Evolutionary conservation across 1,140 invertebrate genomes (phyloP).

Genomic region (Pinna nobilis): DNA sequence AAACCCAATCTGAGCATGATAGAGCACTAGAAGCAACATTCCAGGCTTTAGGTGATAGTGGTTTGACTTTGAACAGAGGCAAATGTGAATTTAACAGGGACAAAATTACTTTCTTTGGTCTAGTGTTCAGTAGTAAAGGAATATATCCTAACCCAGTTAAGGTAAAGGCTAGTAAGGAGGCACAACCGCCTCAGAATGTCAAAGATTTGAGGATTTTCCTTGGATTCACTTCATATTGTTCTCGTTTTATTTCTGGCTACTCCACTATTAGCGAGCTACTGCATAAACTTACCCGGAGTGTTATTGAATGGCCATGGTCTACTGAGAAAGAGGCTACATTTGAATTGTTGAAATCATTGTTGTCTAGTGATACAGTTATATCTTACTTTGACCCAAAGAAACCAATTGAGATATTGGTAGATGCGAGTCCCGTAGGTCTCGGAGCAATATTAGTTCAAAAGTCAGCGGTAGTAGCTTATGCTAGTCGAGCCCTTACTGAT

Average conservation of each 20-base stretch:
- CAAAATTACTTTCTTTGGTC: conserved; percentile 53
- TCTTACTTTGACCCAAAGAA: too few species aligned
- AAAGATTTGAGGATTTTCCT: conserved; percentile 44
- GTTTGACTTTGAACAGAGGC: conserved; percentile 48
- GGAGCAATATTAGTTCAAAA: too few species aligned
- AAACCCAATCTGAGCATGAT: conserved; percentile 49
- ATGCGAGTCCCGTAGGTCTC: too few species aligned
- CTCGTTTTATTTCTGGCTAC: conserved; percentile 39
- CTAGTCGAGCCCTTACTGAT: conserved; percentile 39
- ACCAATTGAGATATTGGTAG: too few species aligned
- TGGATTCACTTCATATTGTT: conserved; percentile 46
- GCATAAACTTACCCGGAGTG: conserved; percentile 27
- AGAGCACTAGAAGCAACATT: conserved; percentile 47
- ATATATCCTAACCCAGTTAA: conserved; percentile 33
- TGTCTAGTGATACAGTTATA: too few species aligned
- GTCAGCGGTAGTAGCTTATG: too few species aligned
- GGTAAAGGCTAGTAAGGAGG: conserved; percentile 36
- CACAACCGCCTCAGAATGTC: neutral
- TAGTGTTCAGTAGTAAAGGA: conserved; percentile 40
- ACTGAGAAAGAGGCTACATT: conserved; percentile 28
- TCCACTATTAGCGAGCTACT: conserved; percentile 36
- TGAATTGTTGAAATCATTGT: too few species aligned
- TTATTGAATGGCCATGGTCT: conserved; percentile 27
- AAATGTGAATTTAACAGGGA: conserved; percentile 52
- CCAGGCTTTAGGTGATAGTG: conserved; percentile 37